A percentile compares a stretch with the other conserved stretches of the same genome.
phyloP scores from a whole-genome alignment of 92 coral and sea anemone species.

The Bergia puertoricense region DNA sequence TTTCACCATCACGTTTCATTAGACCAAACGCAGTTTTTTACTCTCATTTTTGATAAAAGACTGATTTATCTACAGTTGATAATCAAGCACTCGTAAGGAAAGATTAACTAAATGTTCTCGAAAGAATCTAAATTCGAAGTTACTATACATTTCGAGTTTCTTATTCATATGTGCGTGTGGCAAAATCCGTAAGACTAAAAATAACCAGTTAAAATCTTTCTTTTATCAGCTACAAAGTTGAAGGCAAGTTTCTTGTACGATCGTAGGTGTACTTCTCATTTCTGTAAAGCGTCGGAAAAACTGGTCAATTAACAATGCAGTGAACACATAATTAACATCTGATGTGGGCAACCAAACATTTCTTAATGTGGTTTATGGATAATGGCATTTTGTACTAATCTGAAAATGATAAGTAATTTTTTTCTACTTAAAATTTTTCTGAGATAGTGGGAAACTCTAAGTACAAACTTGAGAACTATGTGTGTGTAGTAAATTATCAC shows the following conservation, averaged over 20 bases:
- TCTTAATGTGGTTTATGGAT: conserved; percentile 2
- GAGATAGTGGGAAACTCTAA: not conserved
- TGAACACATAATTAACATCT: too few relatives aligned
- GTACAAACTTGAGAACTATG: not conserved
- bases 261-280: not conserved
- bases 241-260: too few relatives aligned
- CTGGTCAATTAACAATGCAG: too few relatives aligned
- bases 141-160: too few relatives aligned
- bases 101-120: too few relatives aligned
- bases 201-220: too few relatives aligned
- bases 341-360: not conserved
- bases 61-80: not conserved
- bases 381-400: not conserved
- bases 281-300: not conserved
- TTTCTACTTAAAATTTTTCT: not conserved
- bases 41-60: not conserved
- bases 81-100: not conserved
- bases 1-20: not conserved
- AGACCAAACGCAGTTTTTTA: not conserved
- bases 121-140: not conserved
- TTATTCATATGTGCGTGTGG: too few relatives aligned
- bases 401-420: not conserved
- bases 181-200: too few relatives aligned
- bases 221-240: too few relatives aligned
- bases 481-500: not conserved